A percentile compares a stretch with the other conserved stretches of the same genome.
phyloP scores from a whole-genome alignment of 2,113 vertebrate genomes.

The Sula dactylatra region DNA sequence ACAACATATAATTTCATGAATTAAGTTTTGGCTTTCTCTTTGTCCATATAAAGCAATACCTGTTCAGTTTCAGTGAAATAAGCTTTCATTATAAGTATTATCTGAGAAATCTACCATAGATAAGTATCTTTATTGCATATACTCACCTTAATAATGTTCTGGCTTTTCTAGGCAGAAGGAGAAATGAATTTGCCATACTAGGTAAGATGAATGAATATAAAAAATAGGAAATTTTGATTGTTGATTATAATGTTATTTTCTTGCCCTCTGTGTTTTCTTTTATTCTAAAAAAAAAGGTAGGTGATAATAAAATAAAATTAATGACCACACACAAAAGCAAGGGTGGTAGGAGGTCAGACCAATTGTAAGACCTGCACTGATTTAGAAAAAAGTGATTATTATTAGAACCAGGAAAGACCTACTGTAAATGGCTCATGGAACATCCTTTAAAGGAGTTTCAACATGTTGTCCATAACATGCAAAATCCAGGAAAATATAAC shows the following conservation, averaged over 20 bases:
- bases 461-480: background rate
- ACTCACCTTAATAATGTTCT: background rate
- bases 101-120: background rate
- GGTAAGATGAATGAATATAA: background rate
- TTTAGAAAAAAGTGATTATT: background rate
- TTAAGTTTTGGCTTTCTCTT: background rate
- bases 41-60: background rate
- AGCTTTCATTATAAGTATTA: constrained; percentile 1
- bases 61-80: background rate
- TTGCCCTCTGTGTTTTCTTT: background rate
- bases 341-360: background rate
- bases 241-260: background rate
- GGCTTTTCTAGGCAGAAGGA: background rate
- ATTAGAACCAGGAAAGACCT: background rate
- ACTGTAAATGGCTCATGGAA: background rate
- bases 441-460: background rate
- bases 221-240: background rate
- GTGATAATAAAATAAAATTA: background rate
- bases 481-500: background rate
- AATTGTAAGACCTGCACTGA: background rate
- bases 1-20: background rate
- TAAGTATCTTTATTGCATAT: background rate
- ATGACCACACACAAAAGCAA: background rate
- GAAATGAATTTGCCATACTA: background rate
- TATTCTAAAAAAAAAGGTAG: background rate